Evolutionary conservation across 2,797 vertebrate genomes (phyloP), one percentile per base, ranked within the genome.

Genomic region (Hyperoplus lanceolatus): DNA sequence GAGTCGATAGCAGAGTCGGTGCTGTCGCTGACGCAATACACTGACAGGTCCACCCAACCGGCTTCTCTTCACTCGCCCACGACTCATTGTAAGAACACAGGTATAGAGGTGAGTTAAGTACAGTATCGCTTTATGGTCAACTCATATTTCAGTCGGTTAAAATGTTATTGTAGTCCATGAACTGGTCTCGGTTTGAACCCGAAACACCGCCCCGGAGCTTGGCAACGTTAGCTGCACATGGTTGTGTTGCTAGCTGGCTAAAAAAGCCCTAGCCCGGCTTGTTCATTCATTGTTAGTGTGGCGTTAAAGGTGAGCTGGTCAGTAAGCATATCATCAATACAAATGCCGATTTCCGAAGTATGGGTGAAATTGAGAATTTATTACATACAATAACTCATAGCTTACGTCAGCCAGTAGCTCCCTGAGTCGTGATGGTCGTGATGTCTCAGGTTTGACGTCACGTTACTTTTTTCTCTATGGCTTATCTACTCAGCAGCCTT

Each of bases 1-100:
- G 29, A 85, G 39, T 90, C 75, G 85, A 92, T 68, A 15, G 36
- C 85, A 67, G 92, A 93, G 80, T 67, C 0, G 15, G 1, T 10
- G 58, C 56, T 50, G 16, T n/a, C 75, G 93, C 94, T 95, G 95
- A 96, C 92, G 95, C 94, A 96, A 96, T 86, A 57, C 63, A 63
- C 38, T 83, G 82, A 81, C 92, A 82, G 79, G 0, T 83, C 57
- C 48, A 18, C 1, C 21, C 38, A 5, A 2, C 75, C 75, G 85
- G 83, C 45, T 74, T 18, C 8, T 29, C 38, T 74, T 18, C 8
- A 18, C 38, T 66, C 36, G 8, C 29, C 41, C 59, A 38, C 59
- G 15, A 13, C 50, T 69, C 65, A 3, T 1, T 46, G 4, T 10
- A 4, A 78, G 4, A 66, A 63, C 41, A 21, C 59, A 3, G 56